These are phyloP conservation scores for Syngnathus scovelli DNA, from an alignment of 2,113 vertebrate genomes.

Conservation along the genomic window DNA sequence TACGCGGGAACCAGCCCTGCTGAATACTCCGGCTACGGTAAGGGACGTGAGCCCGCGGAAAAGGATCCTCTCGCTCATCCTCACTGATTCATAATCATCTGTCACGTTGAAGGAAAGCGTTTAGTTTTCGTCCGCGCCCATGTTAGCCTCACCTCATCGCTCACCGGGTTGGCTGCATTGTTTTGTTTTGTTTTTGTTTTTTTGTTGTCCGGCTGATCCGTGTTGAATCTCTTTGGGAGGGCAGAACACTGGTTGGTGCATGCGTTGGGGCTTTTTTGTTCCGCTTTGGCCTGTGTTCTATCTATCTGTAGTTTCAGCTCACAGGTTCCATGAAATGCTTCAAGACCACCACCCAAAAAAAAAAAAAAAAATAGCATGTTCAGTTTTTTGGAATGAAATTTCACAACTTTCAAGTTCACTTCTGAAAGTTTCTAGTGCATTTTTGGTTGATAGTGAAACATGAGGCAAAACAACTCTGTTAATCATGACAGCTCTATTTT, in stretches of 20 bases:
- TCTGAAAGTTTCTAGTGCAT: too few species aligned
- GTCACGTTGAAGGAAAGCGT: neutral
- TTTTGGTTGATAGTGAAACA: too few species aligned
- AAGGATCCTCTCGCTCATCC: neutral
- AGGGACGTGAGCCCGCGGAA: conserved; percentile 36
- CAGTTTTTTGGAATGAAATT: neutral
- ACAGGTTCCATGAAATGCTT: conserved; percentile 65
- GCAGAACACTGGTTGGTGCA: conserved; percentile 35
- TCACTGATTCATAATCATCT: neutral
- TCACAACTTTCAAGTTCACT: neutral
- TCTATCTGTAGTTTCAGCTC: conserved; percentile 60
- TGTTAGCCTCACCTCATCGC: conserved; percentile 1
- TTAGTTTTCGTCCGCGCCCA: neutral
- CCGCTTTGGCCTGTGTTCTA: conserved; percentile 54
- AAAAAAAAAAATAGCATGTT: neutral
- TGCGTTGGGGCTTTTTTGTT: conserved; percentile 47
- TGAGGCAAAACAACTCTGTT: too few species aligned
- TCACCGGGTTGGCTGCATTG: neutral
- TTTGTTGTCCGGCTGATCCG: conserved; percentile 47
- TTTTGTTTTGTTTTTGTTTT: conserved; percentile 20
- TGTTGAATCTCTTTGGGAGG: conserved; percentile 25
- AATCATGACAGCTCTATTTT: too few species aligned
- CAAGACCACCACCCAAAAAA: neutral
- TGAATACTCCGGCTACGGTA: conserved; percentile 89
- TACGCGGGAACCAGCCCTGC: conserved; percentile 89